Conservation (phyloP, 2,113 vertebrate genomes). For the Hippopotamus amphibius region DNA sequence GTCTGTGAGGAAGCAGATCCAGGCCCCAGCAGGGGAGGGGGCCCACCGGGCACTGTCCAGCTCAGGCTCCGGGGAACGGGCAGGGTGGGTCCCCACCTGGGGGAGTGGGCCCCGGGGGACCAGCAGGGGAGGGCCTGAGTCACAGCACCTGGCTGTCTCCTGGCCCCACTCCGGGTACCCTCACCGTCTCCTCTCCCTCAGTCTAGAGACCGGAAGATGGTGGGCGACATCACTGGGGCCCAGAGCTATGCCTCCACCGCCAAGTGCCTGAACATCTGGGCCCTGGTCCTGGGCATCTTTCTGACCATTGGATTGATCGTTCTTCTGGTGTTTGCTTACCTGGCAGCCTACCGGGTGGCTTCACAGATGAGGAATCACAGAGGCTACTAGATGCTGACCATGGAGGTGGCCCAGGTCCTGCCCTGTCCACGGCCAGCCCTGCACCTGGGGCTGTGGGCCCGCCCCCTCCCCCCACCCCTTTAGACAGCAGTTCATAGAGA, state of each 20-base stretch:
- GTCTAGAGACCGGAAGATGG: too few species aligned
- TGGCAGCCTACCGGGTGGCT: neutral
- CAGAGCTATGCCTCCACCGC: too few species aligned
- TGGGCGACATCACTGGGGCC: too few species aligned
- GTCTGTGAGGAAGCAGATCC: neutral
- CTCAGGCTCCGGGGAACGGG: neutral
- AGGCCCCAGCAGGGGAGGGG: neutral
- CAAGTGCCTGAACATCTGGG: conserved; percentile 86
- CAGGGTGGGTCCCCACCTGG: neutral
- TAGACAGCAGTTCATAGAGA: too few species aligned
- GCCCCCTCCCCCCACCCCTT: neutral
- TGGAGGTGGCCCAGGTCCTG: too few species aligned
- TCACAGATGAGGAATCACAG: neutral
- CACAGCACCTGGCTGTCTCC: too few species aligned
- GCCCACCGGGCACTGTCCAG: neutral
- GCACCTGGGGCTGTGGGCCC: neutral
- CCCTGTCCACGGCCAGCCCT: neutral
- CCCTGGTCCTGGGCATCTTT: conserved; percentile 88
- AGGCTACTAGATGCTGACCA: too few species aligned
- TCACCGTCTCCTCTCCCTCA: too few species aligned
- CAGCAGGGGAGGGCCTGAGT: neutral
- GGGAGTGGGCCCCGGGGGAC: neutral
- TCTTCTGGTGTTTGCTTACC: neutral
- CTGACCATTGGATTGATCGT: neutral
- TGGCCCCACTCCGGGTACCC: too few species aligned